A percentile compares a stretch with the other conserved stretches of the same genome.
Conservation (phyloP, 1,140 invertebrate species). For the Marisa cornuarietis region DNA sequence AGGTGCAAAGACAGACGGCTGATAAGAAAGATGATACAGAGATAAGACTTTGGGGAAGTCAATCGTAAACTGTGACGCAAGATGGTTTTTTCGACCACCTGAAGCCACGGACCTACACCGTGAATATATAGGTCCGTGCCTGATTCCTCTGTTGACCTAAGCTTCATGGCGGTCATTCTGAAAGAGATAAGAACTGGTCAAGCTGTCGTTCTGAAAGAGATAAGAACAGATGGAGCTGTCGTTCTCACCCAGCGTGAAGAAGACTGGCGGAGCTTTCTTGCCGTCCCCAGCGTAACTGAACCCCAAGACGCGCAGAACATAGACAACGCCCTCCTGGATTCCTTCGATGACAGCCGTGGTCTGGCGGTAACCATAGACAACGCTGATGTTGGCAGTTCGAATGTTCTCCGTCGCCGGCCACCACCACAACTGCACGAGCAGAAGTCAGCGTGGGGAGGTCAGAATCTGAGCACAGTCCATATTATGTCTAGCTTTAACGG, state of each 20-base stretch:
- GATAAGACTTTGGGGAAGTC: no score
- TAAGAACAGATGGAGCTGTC: no score
- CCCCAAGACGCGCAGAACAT: conserved; percentile 41
- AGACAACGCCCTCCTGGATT: conserved; percentile 36
- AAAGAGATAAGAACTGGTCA: no score
- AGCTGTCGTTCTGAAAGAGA: no score
- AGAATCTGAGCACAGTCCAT: no score
- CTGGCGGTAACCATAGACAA: conserved; percentile 9
- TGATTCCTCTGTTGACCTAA: no score
- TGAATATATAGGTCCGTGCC: no score
- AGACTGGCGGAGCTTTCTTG: conserved; percentile 47
- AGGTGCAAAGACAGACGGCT: background rate
- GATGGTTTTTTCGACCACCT: no score
- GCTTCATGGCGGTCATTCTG: no score
- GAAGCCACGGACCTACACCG: no score
- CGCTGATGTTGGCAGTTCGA: background rate
- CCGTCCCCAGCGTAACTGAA: conserved; percentile 46
- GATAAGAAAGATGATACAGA: background rate
- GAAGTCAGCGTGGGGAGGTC: background rate
- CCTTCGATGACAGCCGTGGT: conserved; percentile 25
- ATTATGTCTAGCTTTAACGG: no score
- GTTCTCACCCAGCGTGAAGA: conserved; percentile 43
- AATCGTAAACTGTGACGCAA: no score
- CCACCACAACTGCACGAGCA: background rate
- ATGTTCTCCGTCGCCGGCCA: background rate